Base-by-base conservation (phyloP, 2,113 vertebrate species). In the Donacobius atricapilla region DNA sequence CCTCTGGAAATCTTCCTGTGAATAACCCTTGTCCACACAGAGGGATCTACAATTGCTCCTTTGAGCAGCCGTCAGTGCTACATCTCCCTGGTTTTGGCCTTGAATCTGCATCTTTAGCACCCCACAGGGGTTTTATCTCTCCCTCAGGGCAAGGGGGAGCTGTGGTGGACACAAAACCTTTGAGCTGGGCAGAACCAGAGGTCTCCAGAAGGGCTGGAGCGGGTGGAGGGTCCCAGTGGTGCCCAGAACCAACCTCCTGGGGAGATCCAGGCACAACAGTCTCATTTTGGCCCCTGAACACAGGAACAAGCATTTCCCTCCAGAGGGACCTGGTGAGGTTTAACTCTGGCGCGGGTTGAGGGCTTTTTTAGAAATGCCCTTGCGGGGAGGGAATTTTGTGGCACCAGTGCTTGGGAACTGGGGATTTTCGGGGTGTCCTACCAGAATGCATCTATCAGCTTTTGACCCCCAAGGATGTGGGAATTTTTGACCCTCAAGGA, bases 241-340 rank as follows among this genome's bases (percentile, higher is more conserved):
- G 61, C 61, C 47, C 58, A 78, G 50, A 56, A 57, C 10, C 42
- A 70, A 21, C 21, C 18, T 82, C 16, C 15, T 0, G 5, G 27
- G 51, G 23, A 66, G 33, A 37, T 30, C 14, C 2, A 2, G 20
- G n/a, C n/a, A n/a, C n/a, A n/a, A n/a, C n/a, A n/a, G n/a, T 37
- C 25, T 57, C 8, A 24, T 71, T 63, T 56, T 58, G 39, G 47
- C 12, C 57, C 42, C 4, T 4, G 11, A 1, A 0, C 3, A 2
- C 0, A 8, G 33, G 15, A 58, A 14, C 17, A 9, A 31, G 40
- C 0, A 1, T 11, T 40, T 61, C 75, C 8, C 76, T 68, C 11
- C 15, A 9, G 56, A 9, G 51, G 44, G 35, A 45, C 6, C 6
- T 3, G 19, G 4, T 14, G 27, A 63, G 22, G 39, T 56, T 84